Evolutionary conservation across 2,797 vertebrate genomes (phyloP).

Genomic region (Myotis findleyi): DNA sequence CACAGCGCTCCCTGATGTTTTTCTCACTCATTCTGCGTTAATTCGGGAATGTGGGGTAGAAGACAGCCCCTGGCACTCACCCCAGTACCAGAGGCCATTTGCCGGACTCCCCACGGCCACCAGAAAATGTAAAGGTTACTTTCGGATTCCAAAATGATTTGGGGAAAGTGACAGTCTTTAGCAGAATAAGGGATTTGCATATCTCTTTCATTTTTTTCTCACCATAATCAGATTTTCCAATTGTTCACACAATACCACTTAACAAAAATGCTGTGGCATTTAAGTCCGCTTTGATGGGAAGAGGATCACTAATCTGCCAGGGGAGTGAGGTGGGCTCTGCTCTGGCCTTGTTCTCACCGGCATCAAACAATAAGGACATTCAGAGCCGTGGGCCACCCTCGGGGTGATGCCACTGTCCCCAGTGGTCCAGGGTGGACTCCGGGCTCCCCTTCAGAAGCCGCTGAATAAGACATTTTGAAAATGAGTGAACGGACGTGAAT

Average conservation of each 20-base stretch:
- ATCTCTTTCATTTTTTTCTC: not conserved
- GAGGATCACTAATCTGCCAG: not conserved
- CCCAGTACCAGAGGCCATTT: not conserved
- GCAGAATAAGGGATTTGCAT: not conserved
- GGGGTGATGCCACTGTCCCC: not conserved
- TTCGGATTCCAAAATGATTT: not conserved
- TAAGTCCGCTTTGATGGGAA: slow-evolving; percentile 40
- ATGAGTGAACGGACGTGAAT: not conserved
- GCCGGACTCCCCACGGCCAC: not conserved
- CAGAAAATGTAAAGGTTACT: not conserved
- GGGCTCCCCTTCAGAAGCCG: not conserved
- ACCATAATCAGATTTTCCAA: not conserved
- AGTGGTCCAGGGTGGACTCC: not conserved
- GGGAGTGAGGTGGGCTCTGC: not conserved
- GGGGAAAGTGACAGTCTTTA: not conserved
- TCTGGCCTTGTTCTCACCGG: not conserved
- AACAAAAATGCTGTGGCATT: not conserved
- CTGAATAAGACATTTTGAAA: slow-evolving; percentile 6
- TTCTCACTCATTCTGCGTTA: not conserved
- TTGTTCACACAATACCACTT: not conserved
- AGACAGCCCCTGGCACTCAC: not conserved
- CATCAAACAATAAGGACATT: slow-evolving; percentile 66
- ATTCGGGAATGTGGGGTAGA: not conserved
- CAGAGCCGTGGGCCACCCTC: slow-evolving; percentile 39
- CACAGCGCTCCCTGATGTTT: not conserved